Percentiles rank a stretch among this genome's conserved stretches.
Evolutionary conservation across 2,113 vertebrate genomes (phyloP).

Genomic region (Lipophrys pholis): DNA sequence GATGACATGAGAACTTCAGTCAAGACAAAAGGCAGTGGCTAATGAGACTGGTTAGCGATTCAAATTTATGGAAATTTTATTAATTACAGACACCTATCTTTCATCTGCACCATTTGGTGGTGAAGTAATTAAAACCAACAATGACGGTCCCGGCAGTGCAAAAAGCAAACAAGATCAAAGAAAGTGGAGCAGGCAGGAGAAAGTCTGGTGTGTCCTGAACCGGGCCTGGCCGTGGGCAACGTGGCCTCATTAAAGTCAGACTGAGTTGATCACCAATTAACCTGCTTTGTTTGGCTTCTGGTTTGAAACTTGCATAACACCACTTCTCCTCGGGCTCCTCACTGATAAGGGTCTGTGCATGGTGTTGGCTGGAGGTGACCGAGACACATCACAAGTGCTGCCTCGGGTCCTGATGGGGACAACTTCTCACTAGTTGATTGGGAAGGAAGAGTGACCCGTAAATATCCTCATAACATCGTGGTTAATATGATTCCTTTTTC

Average conservation of each 20-base stretch:
- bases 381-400: slow-evolving; percentile 75
- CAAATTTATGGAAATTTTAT: slow-evolving; percentile 99
- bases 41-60: slow-evolving; percentile 99
- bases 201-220: slow-evolving; percentile 90
- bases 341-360: slow-evolving; percentile 88
- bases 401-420: too few relatives aligned
- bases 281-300: slow-evolving; percentile 95
- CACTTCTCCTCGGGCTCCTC: slow-evolving; percentile 84
- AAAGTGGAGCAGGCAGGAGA: slow-evolving; percentile 88
- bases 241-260: slow-evolving; percentile 94
- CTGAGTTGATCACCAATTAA: slow-evolving; percentile 99
- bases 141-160: slow-evolving; percentile 89
- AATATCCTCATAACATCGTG: background rate
- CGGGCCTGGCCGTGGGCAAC: slow-evolving; percentile 90
- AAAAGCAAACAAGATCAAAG: slow-evolving; percentile 94
- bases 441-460: slow-evolving; percentile 24
- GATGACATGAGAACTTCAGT: slow-evolving; percentile 88
- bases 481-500: background rate
- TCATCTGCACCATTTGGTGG: slow-evolving; percentile 97
- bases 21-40: slow-evolving; percentile 93
- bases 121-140: slow-evolving; percentile 99
- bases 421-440: slow-evolving; percentile 4
- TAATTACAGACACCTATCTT: slow-evolving; percentile 99
- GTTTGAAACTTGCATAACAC: slow-evolving; percentile 89
- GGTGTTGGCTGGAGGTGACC: slow-evolving; percentile 86